Percentiles rank a stretch among this genome's conserved stretches.
Evolutionary conservation across 2,797 vertebrate species (phyloP).

Genomic region (Cottoperca gobio): DNA sequence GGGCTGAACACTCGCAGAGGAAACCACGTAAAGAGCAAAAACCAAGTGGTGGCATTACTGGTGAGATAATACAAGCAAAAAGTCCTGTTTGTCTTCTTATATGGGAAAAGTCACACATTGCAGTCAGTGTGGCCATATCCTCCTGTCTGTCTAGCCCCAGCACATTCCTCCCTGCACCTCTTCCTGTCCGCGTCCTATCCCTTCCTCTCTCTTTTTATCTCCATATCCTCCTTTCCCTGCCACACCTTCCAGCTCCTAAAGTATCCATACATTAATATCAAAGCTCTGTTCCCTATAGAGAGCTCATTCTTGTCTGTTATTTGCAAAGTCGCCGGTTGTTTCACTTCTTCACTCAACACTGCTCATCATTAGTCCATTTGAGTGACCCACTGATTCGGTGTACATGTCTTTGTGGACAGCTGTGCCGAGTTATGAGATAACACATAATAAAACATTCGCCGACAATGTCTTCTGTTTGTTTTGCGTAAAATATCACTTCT

Average conservation of each 20-base stretch:
- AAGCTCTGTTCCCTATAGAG: neutral
- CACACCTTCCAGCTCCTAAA: constrained; percentile 10
- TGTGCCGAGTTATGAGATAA: neutral
- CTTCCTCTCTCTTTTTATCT: constrained; percentile 48
- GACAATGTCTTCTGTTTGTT: neutral
- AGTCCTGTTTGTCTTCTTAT: constrained; percentile 1
- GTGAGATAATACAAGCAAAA: too few species aligned
- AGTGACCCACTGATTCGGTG: neutral
- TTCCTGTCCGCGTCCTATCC: constrained; percentile 53
- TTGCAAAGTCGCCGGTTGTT: neutral
- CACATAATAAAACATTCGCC: neutral
- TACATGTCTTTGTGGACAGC: neutral
- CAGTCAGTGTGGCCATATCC: constrained; percentile 17
- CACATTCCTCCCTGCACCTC: constrained; percentile 59
- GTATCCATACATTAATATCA: neutral
- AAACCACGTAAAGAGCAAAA: constrained; percentile 13
- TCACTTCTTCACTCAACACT: neutral
- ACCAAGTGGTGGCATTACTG: neutral
- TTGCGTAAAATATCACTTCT: neutral
- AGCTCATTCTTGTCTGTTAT: neutral
- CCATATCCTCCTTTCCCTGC: constrained; percentile 24
- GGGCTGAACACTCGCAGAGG: neutral
- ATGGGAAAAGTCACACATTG: constrained; percentile 3
- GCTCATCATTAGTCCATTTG: neutral
- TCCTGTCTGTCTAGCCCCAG: constrained; percentile 28